Evolutionary conservation across 2,888 invertebrate species (phyloP), one percentile per base, ranked within the genome.

Genomic region (Aethes cnicana): DNA sequence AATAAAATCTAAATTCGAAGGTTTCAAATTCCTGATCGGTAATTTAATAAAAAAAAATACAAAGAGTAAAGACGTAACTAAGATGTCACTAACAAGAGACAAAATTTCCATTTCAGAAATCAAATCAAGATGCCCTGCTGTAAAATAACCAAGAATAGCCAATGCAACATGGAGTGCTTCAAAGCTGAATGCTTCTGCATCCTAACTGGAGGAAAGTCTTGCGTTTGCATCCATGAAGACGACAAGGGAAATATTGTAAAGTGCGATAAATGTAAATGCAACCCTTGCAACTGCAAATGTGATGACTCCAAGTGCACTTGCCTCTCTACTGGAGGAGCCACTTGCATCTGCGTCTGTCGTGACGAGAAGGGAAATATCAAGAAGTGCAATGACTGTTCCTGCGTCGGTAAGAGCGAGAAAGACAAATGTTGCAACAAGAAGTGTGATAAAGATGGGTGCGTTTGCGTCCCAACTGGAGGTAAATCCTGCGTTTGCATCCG

Each of bases 61-160:
- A n/a, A n/a, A n/a, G n/a, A n/a, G n/a, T n/a, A n/a, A n/a, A n/a
- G n/a, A n/a, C n/a, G n/a, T n/a, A n/a, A n/a, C n/a, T n/a, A n/a
- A n/a, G n/a, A n/a, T n/a, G n/a, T n/a, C n/a, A n/a, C n/a, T n/a
- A n/a, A n/a, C n/a, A n/a, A n/a, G n/a, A n/a, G n/a, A n/a, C n/a
- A n/a, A n/a, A n/a, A n/a, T 4, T 25, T 36, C 6, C 4, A 26
- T 33, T 16, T 25, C 26, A 39, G 16, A 35, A 23, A 37, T 12
- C 25, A 26, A 7, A 26, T 20, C 46, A 69, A 58, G 20, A 81
- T 81, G 81, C 63, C 77, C 53, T 77, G 79, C 71, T 71, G 71
- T 55, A 66, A 73, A 54, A 57, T 60, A 26, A 59, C 61, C 5
- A 71, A 68, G 11, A 66, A 36, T 25, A 49, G 47, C 35, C 53